phyloP scores from a whole-genome alignment of 53 echinoderm and acorn worm genomes.

The Actinopyga echinites region DNA sequence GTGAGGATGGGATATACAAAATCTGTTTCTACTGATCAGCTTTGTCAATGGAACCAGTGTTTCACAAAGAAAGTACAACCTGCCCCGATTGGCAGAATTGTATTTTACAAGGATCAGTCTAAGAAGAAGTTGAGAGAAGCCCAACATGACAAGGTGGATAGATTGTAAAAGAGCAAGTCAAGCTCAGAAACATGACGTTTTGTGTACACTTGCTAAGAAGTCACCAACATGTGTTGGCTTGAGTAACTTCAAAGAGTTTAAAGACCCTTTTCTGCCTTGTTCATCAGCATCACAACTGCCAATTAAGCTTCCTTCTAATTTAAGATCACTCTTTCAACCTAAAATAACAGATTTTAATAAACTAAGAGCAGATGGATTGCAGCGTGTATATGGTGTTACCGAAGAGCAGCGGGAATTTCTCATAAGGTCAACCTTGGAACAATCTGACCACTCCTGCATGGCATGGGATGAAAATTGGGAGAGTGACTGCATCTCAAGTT shows the following conservation, averaged over 20 bases:
- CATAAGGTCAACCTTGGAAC: background rate
- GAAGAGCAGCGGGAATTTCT: constrained; percentile 10
- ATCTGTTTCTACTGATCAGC: constrained; percentile 41
- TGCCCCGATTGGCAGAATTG: background rate
- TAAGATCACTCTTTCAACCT: background rate
- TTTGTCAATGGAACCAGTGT: constrained; percentile 41
- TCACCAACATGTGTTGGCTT: background rate
- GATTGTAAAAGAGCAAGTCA: background rate
- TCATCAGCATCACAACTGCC: background rate
- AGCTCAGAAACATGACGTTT: background rate
- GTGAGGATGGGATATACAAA: constrained; percentile 45
- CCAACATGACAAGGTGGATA: background rate
- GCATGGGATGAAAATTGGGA: constrained; percentile 38
- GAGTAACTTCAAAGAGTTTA: background rate
- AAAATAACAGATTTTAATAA: background rate
- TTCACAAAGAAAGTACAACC: constrained; percentile 13
- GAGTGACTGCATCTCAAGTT: constrained; percentile 45
- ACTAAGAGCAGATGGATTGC: background rate
- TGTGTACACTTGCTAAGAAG: no score
- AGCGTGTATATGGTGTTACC: background rate
- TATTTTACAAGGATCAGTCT: background rate
- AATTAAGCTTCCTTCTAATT: background rate
- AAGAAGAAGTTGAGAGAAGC: background rate
- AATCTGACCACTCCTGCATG: constrained; percentile 31
- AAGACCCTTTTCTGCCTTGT: no score